These are phyloP conservation scores for Sinocyclocheilus rhinocerous DNA, from an alignment of 2,113 vertebrate species.

Conservation along the genomic window DNA sequence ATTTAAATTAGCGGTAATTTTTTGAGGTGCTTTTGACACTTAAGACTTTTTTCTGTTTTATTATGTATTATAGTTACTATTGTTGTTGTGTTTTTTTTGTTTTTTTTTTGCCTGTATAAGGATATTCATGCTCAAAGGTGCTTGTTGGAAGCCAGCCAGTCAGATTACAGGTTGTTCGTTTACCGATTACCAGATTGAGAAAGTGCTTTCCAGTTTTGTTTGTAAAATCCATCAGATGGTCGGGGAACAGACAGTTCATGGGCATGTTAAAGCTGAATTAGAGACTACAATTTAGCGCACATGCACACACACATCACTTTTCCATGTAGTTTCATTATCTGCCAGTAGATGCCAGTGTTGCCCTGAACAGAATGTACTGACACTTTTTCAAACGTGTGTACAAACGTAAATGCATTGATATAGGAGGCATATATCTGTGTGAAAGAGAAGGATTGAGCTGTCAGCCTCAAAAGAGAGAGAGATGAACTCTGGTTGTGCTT, in stretches of 20 bases:
- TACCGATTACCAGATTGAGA: neutral
- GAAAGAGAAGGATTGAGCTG: neutral
- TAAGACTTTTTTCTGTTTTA: too few species aligned
- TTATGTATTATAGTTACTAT: too few species aligned
- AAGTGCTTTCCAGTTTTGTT: neutral
- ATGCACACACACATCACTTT: neutral
- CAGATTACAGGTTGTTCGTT: neutral
- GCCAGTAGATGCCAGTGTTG: conserved; percentile 42
- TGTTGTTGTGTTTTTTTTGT: too few species aligned
- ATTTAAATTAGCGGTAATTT: too few species aligned
- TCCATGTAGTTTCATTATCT: neutral
- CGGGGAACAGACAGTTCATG: neutral
- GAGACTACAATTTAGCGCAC: too few species aligned
- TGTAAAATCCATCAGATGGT: neutral
- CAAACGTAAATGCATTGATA: neutral
- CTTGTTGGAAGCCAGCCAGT: neutral
- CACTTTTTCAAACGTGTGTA: neutral
- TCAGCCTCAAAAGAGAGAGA: neutral
- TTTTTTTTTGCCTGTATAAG: neutral
- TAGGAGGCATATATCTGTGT: neutral
- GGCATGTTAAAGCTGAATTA: neutral
- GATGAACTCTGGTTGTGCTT: neutral
- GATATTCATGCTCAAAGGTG: neutral
- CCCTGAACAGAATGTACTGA: neutral
- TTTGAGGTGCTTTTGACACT: too few species aligned